Base-by-base conservation (phyloP, 2,888 invertebrate species). In the Antheraea assamensis region DNA sequence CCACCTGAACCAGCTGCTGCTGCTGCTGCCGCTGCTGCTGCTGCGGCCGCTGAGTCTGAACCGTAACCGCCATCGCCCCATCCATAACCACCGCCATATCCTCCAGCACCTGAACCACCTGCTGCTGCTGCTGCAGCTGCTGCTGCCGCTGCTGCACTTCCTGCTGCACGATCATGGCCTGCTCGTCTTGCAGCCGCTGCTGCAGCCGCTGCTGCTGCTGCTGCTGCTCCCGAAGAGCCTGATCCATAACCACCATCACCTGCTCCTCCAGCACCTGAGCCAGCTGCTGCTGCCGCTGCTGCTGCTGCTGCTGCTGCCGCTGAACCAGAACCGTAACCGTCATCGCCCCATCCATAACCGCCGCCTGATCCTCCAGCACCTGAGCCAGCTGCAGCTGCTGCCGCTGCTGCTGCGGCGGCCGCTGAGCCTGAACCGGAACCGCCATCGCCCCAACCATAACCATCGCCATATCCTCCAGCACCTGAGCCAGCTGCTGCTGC, bases 391-490 rank as follows among this genome's bases (percentile, higher is more conserved):
- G 49, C 71, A 52, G 71, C 52, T 27, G 49, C 49, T 30, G 47
- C 75, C 27, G 76, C 70, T 52, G 58, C 73, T 70, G 74, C 73
- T 52, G 64, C 74, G 47, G 76, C 64, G 61, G 71, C 76, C 27
- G 58, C n/a, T 58, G n/a, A 64, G 47, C 49, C 74, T 24, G 74
- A 52, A 52, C 21, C 52, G 2, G 2, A 52, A 52, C 2, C 19
- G 5, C 52, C 70, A 52, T 72, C 72, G 27, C 49, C 52, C 19
- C n/a, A 68, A 4, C 31, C 24, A 21, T 75, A 74, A 66, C 74
- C 47, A 27, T 72, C 72, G 15, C 47, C n/a, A n/a, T n/a, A n/a
- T 21, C 21, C 19, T 21, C 52, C 52, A 66, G 52, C n/a, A n/a
- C n/a, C 58, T 52, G 19, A 19, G 19, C 21, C 4, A 21, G 21